Conservation (phyloP, 1,140 invertebrate species). For the Vollenhovia emeryi region DNA sequence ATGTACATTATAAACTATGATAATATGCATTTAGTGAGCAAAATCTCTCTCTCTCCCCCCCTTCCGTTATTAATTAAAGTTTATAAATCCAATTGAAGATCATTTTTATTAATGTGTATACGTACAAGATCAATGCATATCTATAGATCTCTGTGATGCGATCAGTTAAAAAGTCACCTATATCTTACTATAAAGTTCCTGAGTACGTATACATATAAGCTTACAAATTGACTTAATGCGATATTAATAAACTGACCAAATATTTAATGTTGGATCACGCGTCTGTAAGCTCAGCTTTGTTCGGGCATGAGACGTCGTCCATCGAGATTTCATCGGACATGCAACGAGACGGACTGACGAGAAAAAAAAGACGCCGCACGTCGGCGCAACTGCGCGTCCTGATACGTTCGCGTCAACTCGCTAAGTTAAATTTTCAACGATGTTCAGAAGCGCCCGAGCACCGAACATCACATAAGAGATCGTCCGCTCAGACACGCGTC, state of each 20-base stretch:
- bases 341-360: slow-evolving; percentile 59
- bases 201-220: neutral
- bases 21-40: slow-evolving; percentile 5
- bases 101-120: neutral
- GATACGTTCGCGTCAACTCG: slow-evolving; percentile 30
- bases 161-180: neutral
- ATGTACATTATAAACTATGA: neutral
- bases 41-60: neutral
- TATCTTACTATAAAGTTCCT: neutral
- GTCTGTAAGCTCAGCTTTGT: neutral
- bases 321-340: slow-evolving; percentile 72
- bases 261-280: slow-evolving; percentile 8
- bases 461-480: slow-evolving; percentile 66
- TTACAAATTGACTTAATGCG: neutral
- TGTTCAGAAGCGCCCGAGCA: slow-evolving; percentile 40
- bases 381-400: neutral
- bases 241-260: slow-evolving; percentile 1
- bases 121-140: neutral
- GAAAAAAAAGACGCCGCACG: slow-evolving; percentile 11
- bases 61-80: neutral
- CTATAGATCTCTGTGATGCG: neutral
- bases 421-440: slow-evolving; percentile 29
- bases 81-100: neutral
- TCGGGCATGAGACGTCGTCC: slow-evolving; percentile 1
- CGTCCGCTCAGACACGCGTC: slow-evolving; percentile 65